These are phyloP conservation scores for Cryptophagus acutangulus DNA, from an alignment of 2,888 invertebrate genomes.

Conservation along the genomic window DNA sequence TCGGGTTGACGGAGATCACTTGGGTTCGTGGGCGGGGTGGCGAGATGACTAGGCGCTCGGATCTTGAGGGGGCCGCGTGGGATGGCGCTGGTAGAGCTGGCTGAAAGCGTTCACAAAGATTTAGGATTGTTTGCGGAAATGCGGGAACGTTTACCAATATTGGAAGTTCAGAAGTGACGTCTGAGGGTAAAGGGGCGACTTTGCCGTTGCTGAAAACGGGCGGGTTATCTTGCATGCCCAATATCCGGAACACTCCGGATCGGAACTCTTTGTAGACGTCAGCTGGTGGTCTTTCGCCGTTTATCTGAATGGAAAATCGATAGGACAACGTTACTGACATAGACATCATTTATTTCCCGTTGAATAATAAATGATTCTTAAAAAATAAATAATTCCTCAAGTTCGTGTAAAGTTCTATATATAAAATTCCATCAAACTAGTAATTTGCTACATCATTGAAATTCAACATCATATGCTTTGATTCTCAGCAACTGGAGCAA, in stretches of 20 bases:
- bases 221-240: conserved; percentile 66
- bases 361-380: background rate
- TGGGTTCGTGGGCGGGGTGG: conserved; percentile 40
- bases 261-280: conserved; percentile 86
- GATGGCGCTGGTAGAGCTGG: conserved; percentile 5
- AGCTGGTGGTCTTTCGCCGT: conserved; percentile 80
- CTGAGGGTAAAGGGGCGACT: conserved; percentile 54
- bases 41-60: conserved; percentile 20
- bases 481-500: no score
- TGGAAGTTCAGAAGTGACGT: conserved; percentile 43
- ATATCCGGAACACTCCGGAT: conserved; percentile 68
- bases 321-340: background rate
- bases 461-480: no score
- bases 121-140: background rate
- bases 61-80: conserved; percentile 14
- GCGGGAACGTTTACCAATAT: conserved; percentile 30
- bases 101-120: background rate
- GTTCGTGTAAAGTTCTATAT: no score
- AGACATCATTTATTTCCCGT: background rate
- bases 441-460: no score
- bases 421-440: no score
- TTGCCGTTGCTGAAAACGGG: conserved; percentile 58
- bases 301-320: conserved; percentile 57
- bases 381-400: no score
- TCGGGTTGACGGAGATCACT: conserved; percentile 41